Conservation (phyloP, 2,113 vertebrate species). For the Chlorocebus sabaeus region DNA sequence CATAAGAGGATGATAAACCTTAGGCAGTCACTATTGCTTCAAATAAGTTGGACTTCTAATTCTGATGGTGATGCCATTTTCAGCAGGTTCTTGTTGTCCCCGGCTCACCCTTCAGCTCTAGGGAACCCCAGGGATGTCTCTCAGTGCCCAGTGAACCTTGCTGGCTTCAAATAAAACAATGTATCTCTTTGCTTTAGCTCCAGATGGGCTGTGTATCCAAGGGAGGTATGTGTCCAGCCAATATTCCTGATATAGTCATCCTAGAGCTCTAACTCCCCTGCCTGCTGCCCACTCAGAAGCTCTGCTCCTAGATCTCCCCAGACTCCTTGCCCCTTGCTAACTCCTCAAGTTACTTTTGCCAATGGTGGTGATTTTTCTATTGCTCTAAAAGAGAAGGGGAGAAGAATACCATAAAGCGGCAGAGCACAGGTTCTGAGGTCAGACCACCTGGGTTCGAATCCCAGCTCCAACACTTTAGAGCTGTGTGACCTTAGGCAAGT, state of each 20-base stretch:
- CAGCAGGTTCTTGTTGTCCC: not conserved
- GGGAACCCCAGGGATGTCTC: not conserved
- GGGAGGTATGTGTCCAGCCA: not conserved
- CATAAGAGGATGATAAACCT: not conserved
- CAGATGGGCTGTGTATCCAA: not conserved
- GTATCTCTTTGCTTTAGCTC: not conserved
- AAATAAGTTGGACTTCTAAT: not conserved
- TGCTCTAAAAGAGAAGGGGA: not conserved
- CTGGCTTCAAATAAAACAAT: not conserved
- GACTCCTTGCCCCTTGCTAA: not conserved
- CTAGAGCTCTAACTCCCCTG: too few relatives aligned
- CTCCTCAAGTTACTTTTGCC: not conserved
- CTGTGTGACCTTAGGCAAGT: not conserved
- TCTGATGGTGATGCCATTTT: not conserved
- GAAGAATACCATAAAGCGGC: too few relatives aligned
- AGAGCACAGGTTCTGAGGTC: not conserved
- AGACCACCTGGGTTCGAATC: not conserved
- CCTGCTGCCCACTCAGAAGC: not conserved
- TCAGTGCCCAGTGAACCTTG: not conserved
- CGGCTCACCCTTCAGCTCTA: not conserved
- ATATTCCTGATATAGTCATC: rapidly evolving
- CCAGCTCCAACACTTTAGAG: not conserved
- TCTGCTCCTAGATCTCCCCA: not conserved
- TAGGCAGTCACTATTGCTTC: not conserved
- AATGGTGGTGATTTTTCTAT: not conserved